Conservation (phyloP, 1,140 invertebrate genomes). For the Drosophila parvula region DNA sequence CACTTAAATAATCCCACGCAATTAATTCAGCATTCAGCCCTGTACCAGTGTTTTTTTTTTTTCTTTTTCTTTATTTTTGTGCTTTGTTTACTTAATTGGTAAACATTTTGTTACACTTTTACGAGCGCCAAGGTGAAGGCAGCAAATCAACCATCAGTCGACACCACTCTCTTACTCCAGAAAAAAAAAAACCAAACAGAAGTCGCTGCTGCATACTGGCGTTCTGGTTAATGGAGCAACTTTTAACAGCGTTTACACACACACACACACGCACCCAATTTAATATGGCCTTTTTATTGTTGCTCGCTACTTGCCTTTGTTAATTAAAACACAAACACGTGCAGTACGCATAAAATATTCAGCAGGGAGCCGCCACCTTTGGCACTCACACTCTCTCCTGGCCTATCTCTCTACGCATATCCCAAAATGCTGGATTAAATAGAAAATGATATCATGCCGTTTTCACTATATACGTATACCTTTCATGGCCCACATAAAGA, state of each 20-base stretch:
- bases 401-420: conserved; percentile 9
- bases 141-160: conserved; percentile 44
- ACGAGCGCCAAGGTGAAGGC: conserved; percentile 73
- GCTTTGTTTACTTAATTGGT: conserved; percentile 80
- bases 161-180: conserved; percentile 12
- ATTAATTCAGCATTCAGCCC: conserved; percentile 69
- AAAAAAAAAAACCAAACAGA: too few relatives aligned
- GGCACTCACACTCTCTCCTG: conserved; percentile 11
- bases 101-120: conserved; percentile 82
- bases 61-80: conserved; percentile 5
- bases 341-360: conserved; percentile 73
- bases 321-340: conserved; percentile 83
- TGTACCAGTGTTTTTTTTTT: conserved; percentile 29
- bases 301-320: conserved; percentile 65
- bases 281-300: conserved; percentile 77
- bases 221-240: conserved; percentile 58
- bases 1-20: conserved; percentile 78
- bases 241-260: conserved; percentile 55
- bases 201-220: conserved; percentile 42
- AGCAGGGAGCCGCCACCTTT: conserved; percentile 49
- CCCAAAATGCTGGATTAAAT: conserved; percentile 1
- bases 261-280: conserved; percentile 49
- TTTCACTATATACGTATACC: not conserved
- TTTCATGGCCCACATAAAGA: conserved; percentile 25
- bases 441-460: conserved; percentile 34